Percentiles rank a stretch among this genome's conserved stretches.
Conservation (phyloP, 2,888 invertebrate genomes). For the Andrena chrysosceles region DNA sequence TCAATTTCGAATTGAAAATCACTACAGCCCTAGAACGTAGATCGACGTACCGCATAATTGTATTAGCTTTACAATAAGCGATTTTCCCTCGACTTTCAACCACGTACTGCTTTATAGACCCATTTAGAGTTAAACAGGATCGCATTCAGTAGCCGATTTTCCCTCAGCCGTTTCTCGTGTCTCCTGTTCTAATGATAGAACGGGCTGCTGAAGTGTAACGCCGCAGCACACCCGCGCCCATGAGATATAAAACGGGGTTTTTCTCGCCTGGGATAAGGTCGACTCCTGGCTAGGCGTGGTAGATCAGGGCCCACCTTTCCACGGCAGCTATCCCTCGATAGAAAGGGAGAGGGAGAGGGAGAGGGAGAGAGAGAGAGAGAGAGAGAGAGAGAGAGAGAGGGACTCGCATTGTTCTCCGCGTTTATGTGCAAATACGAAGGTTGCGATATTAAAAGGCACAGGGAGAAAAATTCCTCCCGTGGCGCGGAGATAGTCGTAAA, state of each 20-base stretch:
- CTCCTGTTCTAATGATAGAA: constrained; percentile 4
- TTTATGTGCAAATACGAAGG: constrained; percentile 54
- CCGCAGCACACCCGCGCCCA: constrained; percentile 32
- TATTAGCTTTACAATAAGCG: no score
- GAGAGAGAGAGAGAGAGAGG: background rate
- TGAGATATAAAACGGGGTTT: constrained; percentile 44
- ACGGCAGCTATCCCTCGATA: constrained; percentile 45
- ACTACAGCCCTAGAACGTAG: no score
- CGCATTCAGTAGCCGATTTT: constrained; percentile 1
- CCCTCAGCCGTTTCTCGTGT: background rate
- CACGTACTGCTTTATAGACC: background rate
- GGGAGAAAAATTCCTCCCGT: constrained; percentile 16
- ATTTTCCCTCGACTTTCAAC: background rate
- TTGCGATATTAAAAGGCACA: constrained; percentile 47
- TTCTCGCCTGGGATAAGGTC: constrained; percentile 59
- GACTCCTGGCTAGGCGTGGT: constrained; percentile 67
- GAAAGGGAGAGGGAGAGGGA: background rate
- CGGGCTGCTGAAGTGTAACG: constrained; percentile 16
- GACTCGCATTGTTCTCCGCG: constrained; percentile 56
- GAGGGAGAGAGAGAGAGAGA: no score
- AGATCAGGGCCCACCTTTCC: constrained; percentile 56
- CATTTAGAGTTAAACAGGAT: background rate
- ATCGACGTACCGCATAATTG: no score
- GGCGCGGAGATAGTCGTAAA: constrained; percentile 40
- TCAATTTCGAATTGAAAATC: no score